phyloP scores from a whole-genome alignment of 2,888 invertebrate species.

The Gari tellinella region DNA sequence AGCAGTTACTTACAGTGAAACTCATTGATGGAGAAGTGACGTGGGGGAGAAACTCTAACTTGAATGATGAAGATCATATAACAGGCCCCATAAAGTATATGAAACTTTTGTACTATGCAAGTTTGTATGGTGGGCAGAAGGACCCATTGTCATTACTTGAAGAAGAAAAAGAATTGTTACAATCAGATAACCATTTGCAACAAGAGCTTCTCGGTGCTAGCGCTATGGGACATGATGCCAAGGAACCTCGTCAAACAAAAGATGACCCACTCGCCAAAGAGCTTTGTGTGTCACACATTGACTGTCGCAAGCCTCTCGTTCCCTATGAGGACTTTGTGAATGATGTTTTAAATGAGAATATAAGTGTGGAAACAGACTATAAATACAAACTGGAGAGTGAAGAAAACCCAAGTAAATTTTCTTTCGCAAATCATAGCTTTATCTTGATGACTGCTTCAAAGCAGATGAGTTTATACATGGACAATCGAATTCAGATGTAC shows the following conservation, averaged over 20 bases:
- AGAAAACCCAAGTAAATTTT: conserved; percentile 85
- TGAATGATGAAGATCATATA: conserved; percentile 94
- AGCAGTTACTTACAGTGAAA: conserved; percentile 94
- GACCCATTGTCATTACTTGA: conserved; percentile 78
- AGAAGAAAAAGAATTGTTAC: conserved; percentile 74
- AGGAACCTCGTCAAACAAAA: conserved; percentile 79
- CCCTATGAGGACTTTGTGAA: conserved; percentile 97
- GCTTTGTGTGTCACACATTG: conserved; percentile 91
- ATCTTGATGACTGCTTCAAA: conserved; percentile 96
- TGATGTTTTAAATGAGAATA: conserved; percentile 95
- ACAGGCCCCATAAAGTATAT: conserved; percentile 94
- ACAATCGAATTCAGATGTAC: conserved; percentile 97
- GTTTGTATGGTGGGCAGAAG: conserved; percentile 90
- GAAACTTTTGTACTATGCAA: conserved; percentile 91
- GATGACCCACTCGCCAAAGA: conserved; percentile 87
- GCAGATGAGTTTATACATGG: conserved; percentile 95
- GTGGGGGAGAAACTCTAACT: conserved; percentile 86
- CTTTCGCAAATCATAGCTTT: conserved; percentile 95
- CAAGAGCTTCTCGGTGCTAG: conserved; percentile 71
- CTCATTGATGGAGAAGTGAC: conserved; percentile 90
- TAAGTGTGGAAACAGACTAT: conserved; percentile 97
- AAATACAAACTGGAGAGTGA: conserved; percentile 91
- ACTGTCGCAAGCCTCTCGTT: conserved; percentile 93
- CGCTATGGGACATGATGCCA: conserved; percentile 80
- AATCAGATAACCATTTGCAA: conserved; percentile 66